Evolutionary conservation across 2,797 vertebrate species (phyloP), one percentile per base, ranked within the genome.

Genomic region (Sebastiscus albofasciatus): DNA sequence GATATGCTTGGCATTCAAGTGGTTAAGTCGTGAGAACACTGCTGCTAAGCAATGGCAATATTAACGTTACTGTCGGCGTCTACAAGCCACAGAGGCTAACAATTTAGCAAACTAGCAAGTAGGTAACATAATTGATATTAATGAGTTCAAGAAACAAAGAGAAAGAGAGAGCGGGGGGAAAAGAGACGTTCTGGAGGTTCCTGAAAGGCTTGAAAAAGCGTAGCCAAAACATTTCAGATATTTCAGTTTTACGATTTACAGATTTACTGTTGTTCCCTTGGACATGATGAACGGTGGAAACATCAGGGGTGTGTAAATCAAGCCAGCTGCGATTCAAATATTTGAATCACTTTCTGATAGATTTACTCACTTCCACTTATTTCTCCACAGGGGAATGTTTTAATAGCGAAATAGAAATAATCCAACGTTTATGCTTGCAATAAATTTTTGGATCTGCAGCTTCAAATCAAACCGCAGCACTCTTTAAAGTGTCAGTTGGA

Each of bases 291-390:
- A 31, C 33, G 2, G 36, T 69, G 34, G 42, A 68, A 73, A 59
- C n/a, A 72, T 34, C 26, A 59, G 16, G 3, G 8, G 10, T 27
- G 4, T 33, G 20, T 74, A 67, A 77, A 67, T 82, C 72, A 74
- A 8, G 65, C 46, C n/a, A 27, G 29, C 74, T 46, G 26, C 10
- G 18, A 72, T 67, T 36, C 2, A 80, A 56, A 78, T 61, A 65
- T 64, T 65, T 75, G 33, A 82, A 42, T 64, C 72, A 4, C 8
- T 33, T 56, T 73, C 13, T 67, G 73, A 42, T 46, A 58, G 33
- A 68, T n/a, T 58, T 42, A 73, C 55, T 69, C 12, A 59, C 13
- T 36, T 39, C 13, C 31, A 60, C 26, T 20, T 36, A 65, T 52
- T 67, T 65, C 16, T 72, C 29, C 31, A 70, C 26, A 33, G 39